Evolutionary conservation across 1,140 invertebrate species (phyloP).

Genomic region (Battus philenor): DNA sequence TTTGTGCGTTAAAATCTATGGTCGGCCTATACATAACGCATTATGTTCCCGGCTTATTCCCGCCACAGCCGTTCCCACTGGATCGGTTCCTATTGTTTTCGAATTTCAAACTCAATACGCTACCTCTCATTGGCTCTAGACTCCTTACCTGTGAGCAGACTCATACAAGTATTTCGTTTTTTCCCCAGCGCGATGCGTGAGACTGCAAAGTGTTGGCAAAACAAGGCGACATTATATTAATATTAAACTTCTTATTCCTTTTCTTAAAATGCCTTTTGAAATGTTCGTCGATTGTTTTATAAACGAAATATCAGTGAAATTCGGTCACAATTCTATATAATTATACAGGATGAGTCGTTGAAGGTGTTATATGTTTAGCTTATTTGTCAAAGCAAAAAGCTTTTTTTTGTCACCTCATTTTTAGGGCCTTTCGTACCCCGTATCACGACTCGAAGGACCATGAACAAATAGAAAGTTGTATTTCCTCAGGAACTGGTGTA

Average conservation of each 20-base stretch:
- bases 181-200: slow-evolving; percentile 1
- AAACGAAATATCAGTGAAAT: too few species aligned
- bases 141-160: background rate
- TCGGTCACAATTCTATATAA: too few species aligned
- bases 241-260: background rate
- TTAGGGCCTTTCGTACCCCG: too few species aligned
- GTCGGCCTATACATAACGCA: background rate
- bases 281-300: background rate
- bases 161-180: background rate
- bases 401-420: too few species aligned
- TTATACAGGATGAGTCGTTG: too few species aligned
- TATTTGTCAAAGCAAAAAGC: too few species aligned
- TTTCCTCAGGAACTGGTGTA: too few species aligned
- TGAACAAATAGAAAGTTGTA: too few species aligned
- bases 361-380: too few species aligned
- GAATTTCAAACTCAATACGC: slow-evolving; percentile 12
- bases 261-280: slow-evolving; percentile 1
- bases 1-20: background rate
- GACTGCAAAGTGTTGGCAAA: slow-evolving; percentile 4
- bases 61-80: slow-evolving; percentile 7
- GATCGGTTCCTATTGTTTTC: slow-evolving; percentile 8
- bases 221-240: slow-evolving; percentile 3
- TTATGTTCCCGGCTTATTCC: background rate
- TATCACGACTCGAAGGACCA: too few species aligned
- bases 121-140: slow-evolving; percentile 11